Base-by-base conservation (phyloP, 1,140 invertebrate genomes). In the Drosophila nasuta region DNA sequence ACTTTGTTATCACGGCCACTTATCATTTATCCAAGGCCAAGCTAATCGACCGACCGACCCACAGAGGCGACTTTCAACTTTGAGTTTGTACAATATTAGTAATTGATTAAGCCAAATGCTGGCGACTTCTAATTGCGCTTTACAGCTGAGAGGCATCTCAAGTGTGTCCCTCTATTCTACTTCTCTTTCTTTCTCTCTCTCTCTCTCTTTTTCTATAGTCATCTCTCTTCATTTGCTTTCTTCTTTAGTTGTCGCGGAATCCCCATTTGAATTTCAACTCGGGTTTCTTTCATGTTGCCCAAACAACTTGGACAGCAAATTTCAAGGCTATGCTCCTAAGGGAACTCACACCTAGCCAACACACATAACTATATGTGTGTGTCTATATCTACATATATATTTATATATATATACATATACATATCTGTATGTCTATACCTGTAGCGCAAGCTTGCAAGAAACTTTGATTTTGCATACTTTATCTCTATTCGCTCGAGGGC, bases 1-100 rank as follows among this genome's bases (percentile, higher is more conserved):
- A 86, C 82, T 87, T 82, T 79, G 71, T 65, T 63, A 82, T 82
- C 75, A 57, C 43, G 56, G 54, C 66, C 66, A 75, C 72, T 75
- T 75, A 69, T 75, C 66, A 73, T 57, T 25, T 75, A 69, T 54
- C 54, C 54, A 69, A 65, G 56, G 41, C 17, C 41, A 13, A 58
- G 20, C 17, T 45, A 38, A 58, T 43, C 35, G 48, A 2, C 25
- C 35, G 48, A 1, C 25, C 28, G 13, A 8, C 33, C 33, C 13
- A 41, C 8, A 41, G 33, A 20, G 15, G 8, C 1, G 15, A 17
- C 11, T n/a, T 25, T 25, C 20, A 15, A 49, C 48, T 33, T 28
- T 5, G 13, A 38, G 35, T 38, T 38, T 38, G 20, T 25, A 25
- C 20, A 25, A 25, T 33, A 13, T 54, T 54, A 1, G 35, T 41